These are phyloP conservation scores for Acanthochromis polyacanthus DNA, from an alignment of 2,113 vertebrate genomes.

Conservation along the genomic window DNA sequence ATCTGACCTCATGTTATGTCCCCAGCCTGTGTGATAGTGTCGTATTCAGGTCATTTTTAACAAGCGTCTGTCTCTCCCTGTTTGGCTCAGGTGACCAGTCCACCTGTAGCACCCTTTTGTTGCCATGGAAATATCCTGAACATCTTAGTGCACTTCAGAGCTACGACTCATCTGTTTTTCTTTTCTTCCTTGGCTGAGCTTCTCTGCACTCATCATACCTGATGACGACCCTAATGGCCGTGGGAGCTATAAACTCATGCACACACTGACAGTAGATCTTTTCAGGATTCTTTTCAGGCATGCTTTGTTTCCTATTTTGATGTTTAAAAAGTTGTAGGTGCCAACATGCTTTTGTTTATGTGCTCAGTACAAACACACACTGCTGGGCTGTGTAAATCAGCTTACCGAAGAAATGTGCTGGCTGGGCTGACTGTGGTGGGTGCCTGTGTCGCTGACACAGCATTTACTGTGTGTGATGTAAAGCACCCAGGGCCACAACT, in stretches of 20 bases:
- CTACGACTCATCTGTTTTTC: slow-evolving; percentile 40
- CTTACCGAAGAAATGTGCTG: slow-evolving; percentile 79
- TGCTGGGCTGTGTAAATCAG: slow-evolving; percentile 74
- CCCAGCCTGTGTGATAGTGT: slow-evolving; percentile 73
- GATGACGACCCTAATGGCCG: slow-evolving; percentile 21
- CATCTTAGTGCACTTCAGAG: slow-evolving; percentile 64
- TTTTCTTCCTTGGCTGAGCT: slow-evolving; percentile 38
- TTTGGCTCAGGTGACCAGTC: slow-evolving; percentile 79
- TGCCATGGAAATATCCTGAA: slow-evolving; percentile 79
- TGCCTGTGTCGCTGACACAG: slow-evolving; percentile 78
- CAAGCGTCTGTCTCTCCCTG: slow-evolving; percentile 77
- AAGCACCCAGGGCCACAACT: slow-evolving; percentile 65
- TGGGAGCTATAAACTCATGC: slow-evolving; percentile 30
- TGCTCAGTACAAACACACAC: slow-evolving; percentile 68
- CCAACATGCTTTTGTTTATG: slow-evolving; percentile 74
- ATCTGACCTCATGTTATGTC: slow-evolving; percentile 74
- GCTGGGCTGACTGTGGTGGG: slow-evolving; percentile 74
- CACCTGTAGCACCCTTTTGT: slow-evolving; percentile 80
- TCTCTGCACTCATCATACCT: slow-evolving; percentile 37
- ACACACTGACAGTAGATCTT: slow-evolving; percentile 13
- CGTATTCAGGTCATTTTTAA: slow-evolving; percentile 83
- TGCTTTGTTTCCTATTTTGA: slow-evolving; percentile 49
- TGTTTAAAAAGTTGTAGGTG: slow-evolving; percentile 50
- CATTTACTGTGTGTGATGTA: slow-evolving; percentile 74
- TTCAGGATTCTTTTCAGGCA: slow-evolving; percentile 11